Evolutionary conservation across 2,888 invertebrate genomes (phyloP), one percentile per base, ranked within the genome.

Genomic region (Tanypteryx hageni): DNA sequence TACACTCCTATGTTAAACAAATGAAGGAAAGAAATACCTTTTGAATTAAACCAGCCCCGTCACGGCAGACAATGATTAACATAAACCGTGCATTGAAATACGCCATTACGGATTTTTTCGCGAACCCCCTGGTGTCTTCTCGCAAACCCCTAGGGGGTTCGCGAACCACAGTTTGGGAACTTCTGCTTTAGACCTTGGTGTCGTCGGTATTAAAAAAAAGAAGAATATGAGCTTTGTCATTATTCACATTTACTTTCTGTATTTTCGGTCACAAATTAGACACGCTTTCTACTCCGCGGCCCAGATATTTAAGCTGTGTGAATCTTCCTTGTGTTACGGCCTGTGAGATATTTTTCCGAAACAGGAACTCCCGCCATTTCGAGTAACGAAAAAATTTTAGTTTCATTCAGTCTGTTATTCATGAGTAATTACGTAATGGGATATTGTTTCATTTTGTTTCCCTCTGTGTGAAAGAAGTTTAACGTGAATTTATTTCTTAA

Each of bases 271-370:
- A 57, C 44, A 64, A 89, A 89, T 89, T n/a, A 68, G 89, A 31
- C 56, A 89, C 89, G 89, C 89, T 89, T 89, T 89, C 89, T 89
- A 44, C 18, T 27, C 61, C 61, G 16, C 86, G 86, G 61, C 86
- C 61, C 89, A 64, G 10, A 64, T 56, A 18, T 44, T 44, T n/a
- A 64, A 44, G 64, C 31, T 44, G 31, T 56, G 64, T 64, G 64
- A 76, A 27, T 76, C 18, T 76, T 27, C 27, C 27, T 27, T 22
- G 22, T 76, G n/a, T 22, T 27, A 76, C 11, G 8, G 27, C 76
- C 27, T 76, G 22, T 76, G 4, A 76, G 76, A 76, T 76, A 27
- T 18, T 76, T 27, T 27, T 7, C 27, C 27, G 9, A 76, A 76
- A 27, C n/a, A 68, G 8, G 11, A n/a, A 9, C n/a, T 27, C 76